Conservation (phyloP, 1,140 invertebrate species). For the Araneus ventricosus region DNA sequence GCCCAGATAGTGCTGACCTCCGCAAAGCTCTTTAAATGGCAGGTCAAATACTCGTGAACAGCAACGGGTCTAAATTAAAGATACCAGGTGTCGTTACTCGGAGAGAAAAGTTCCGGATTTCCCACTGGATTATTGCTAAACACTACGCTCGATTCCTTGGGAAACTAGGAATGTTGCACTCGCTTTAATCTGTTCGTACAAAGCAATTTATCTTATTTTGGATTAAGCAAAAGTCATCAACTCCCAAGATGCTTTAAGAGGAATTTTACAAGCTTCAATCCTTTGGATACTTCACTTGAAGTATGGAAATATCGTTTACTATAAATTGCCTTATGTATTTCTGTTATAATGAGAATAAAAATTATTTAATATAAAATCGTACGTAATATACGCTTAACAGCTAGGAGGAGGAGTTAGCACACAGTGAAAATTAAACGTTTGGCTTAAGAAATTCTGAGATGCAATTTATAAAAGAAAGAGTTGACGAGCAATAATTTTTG, state of each 20-base stretch:
- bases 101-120: background rate
- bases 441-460: no score
- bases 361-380: no score
- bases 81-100: background rate
- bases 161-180: background rate
- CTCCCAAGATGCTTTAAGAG: background rate
- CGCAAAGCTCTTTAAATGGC: background rate
- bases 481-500: no score
- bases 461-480: no score
- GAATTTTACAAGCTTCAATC: no score
- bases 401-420: no score
- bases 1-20: conserved; percentile 2
- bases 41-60: background rate
- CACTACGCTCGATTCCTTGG: background rate
- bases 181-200: background rate
- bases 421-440: no score
- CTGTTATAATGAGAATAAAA: no score
- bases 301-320: no score
- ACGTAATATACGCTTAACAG: no score
- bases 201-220: background rate
- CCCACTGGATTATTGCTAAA: background rate
- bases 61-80: background rate
- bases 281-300: no score
- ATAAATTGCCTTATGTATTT: no score
- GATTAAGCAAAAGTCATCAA: background rate